Conservation (phyloP, 2,113 vertebrate genomes). For the Turdus rufiventris region DNA sequence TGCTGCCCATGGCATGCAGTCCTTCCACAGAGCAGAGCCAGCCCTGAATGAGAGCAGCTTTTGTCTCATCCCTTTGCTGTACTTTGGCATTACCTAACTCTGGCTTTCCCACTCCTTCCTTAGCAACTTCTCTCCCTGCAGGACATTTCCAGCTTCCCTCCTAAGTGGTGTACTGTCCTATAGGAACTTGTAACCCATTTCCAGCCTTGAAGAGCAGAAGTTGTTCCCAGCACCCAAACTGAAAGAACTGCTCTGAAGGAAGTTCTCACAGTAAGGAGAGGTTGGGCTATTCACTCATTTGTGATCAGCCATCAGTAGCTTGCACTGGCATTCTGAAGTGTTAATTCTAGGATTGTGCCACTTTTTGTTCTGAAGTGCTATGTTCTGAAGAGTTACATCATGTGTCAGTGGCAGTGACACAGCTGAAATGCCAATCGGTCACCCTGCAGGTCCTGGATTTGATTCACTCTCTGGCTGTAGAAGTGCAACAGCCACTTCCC, state of each 20-base stretch:
- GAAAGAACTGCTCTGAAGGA: background rate
- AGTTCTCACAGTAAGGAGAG: background rate
- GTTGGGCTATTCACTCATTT: background rate
- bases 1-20: rapidly evolving
- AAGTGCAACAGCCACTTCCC: background rate
- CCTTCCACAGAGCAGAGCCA: background rate
- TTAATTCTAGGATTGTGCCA: background rate
- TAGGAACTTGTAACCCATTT: background rate
- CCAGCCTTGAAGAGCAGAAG: background rate
- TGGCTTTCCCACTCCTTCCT: background rate
- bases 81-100: background rate
- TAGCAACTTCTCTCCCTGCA: background rate
- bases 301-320: background rate
- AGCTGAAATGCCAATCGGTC: background rate
- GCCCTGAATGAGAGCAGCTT: background rate
- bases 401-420: background rate
- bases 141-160: background rate
- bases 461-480: background rate
- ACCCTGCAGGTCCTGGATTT: background rate
- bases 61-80: background rate
- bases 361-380: background rate
- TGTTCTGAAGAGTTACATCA: background rate
- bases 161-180: background rate
- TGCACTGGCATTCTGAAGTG: background rate
- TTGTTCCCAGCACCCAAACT: background rate